phyloP scores from a whole-genome alignment of 35 echinoderm and acorn worm genomes.

The Lytechinus variegatus region DNA sequence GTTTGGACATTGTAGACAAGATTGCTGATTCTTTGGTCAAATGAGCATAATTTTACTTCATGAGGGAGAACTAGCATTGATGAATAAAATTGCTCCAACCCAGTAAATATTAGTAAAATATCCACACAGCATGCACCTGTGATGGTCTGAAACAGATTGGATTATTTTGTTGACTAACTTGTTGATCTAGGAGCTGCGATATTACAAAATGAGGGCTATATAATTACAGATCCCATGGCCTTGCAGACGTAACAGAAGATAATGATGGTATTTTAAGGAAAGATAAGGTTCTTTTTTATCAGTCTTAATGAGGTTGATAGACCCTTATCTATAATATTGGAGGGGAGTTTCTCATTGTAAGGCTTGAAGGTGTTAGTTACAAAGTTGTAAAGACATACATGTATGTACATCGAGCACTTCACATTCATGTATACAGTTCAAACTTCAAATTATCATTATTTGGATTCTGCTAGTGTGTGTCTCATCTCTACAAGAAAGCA shows the following conservation, averaged over 20 bases:
- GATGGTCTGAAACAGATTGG: no score
- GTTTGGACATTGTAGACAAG: no score
- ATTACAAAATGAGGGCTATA: not conserved
- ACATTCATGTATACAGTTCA: not conserved
- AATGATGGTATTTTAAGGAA: not conserved
- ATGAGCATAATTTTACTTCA: no score
- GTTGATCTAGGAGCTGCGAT: no score
- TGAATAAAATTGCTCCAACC: no score
- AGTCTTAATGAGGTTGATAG: constrained; percentile 5
- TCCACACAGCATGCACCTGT: no score
- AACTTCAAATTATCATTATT: not conserved
- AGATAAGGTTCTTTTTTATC: not conserved
- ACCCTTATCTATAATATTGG: not conserved
- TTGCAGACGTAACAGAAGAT: not conserved
- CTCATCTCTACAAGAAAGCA: not conserved
- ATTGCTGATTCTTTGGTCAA: no score
- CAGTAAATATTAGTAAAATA: no score
- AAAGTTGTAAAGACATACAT: not conserved
- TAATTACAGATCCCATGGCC: not conserved
- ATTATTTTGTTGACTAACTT: no score
- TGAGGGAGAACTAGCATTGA: no score
- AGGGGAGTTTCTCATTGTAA: not conserved
- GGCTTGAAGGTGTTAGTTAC: not conserved
- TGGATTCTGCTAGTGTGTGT: not conserved
- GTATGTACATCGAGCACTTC: not conserved